Base-by-base conservation (phyloP, 2,797 vertebrate genomes). In the Leuciscus waleckii region DNA sequence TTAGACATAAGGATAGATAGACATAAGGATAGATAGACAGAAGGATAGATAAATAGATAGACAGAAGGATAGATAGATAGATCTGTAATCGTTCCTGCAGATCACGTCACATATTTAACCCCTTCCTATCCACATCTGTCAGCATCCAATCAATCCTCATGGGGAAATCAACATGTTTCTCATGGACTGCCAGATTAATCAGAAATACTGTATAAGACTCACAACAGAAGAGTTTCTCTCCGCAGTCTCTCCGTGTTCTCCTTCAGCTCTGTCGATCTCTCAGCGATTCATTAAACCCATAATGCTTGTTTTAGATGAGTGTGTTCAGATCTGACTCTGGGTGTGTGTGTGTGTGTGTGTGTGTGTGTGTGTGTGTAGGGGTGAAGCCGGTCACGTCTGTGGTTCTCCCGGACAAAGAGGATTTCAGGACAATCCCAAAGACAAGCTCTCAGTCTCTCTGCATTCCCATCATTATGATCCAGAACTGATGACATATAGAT, bases 211-310 rank as follows among this genome's bases (percentile, higher is more conserved):
- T 69, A 8, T 9, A n/a, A 82, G 49, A 82, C 83, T 85, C 67
- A 84, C 84, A 49, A 39, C 26, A 76, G 49, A 77, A 84, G 49
- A 65, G 74, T 71, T 61, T 77, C 61, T 75, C 23, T 49, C 2
- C 14, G 29, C 23, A 41, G 71, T 76, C 41, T 29, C 5, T 21
- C 0, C 0, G 26, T 78, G 41, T 26, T 26, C 73, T 79, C n/a
- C 13, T 76, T 86, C 83, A 88, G 89, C 70, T 68, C 37, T 81
- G 68, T 37, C 69, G 32, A 81, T 85, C 65, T 71, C 46, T 74
- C 73, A 58, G 61, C 73, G 32, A 19, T 23, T 10, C 13, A 19
- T 69, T 76, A 67, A 58, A 87, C 87, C 85, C 84, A 88, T 80
- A 73, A 58, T 7, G 56, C 32, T 65, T 39, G 11, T 6, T 11